Conservation (phyloP, 1,140 invertebrate genomes). For the Drosophila kikkawai region DNA sequence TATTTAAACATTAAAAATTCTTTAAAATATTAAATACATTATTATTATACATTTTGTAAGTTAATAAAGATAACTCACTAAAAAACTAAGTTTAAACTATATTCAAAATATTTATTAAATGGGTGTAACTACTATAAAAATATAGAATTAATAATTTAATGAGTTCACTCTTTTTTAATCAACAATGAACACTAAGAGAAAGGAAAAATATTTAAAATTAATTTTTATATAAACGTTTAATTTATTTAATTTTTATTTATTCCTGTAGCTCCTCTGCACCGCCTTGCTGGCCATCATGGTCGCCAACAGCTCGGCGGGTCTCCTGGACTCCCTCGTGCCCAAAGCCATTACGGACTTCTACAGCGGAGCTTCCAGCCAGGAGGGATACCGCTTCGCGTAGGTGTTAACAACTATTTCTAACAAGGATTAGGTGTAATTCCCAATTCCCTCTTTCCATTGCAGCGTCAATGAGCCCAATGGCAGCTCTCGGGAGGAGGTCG, state of each 20-base stretch:
- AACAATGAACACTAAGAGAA: too few species aligned
- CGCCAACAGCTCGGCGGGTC: slow-evolving; percentile 60
- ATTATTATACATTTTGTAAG: too few species aligned
- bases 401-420: background rate
- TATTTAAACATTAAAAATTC: too few species aligned
- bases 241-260: background rate
- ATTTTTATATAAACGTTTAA: background rate
- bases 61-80: too few species aligned
- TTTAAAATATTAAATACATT: too few species aligned
- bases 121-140: too few species aligned
- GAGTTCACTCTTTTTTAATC: too few species aligned
- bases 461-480: slow-evolving; percentile 71
- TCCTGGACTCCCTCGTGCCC: slow-evolving; percentile 62
- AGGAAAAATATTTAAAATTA: background rate
- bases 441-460: slow-evolving; percentile 18
- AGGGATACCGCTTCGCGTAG: slow-evolving; percentile 75
- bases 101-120: too few species aligned
- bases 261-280: slow-evolving; percentile 58
- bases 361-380: slow-evolving; percentile 52
- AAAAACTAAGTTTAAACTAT: too few species aligned
- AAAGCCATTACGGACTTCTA: slow-evolving; percentile 52
- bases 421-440: background rate
- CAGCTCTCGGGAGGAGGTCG: slow-evolving; percentile 77
- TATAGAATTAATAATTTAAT: too few species aligned
- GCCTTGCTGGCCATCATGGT: slow-evolving; percentile 66